phyloP scores from a whole-genome alignment of 2,113 vertebrate genomes.

The Chiloscyllium plagiosum region DNA sequence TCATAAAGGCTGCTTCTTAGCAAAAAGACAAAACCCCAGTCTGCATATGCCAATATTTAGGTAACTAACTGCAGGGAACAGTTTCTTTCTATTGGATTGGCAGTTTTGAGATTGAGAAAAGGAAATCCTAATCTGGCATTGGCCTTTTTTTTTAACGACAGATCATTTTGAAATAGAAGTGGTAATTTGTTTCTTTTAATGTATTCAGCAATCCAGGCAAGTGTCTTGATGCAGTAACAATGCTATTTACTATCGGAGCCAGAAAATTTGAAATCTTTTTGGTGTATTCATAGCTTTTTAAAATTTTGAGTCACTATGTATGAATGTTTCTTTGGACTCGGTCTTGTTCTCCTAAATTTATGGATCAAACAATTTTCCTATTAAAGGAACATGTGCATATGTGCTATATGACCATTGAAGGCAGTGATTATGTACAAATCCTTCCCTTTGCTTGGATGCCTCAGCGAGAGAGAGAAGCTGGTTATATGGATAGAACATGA shows the following conservation, averaged over 20 bases:
- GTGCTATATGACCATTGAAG: too few species aligned
- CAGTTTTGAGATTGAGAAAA: neutral
- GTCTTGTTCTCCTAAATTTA: neutral
- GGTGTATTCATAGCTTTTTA: neutral
- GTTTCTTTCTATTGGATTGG: neutral
- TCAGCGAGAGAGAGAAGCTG: too few species aligned
- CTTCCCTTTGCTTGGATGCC: too few species aligned
- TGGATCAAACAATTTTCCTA: neutral
- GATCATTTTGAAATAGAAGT: neutral
- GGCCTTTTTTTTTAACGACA: neutral
- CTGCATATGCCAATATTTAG: neutral
- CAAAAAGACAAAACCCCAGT: neutral
- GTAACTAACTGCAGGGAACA: neutral
- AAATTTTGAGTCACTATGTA: neutral
- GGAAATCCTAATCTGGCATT: neutral
- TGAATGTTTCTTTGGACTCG: neutral
- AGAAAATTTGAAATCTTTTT: neutral
- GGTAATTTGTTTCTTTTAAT: neutral
- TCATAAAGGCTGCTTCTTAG: neutral
- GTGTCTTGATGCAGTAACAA: neutral
- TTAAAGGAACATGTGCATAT: too few species aligned
- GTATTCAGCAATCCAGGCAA: neutral
- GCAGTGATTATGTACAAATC: neutral
- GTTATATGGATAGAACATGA: too few species aligned
- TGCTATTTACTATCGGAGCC: neutral